Percentiles rank a stretch among this genome's conserved stretches.
These are phyloP conservation scores for Eupristina koningsbergeri DNA, from an alignment of 1,140 invertebrate genomes.

Conservation along the genomic window DNA sequence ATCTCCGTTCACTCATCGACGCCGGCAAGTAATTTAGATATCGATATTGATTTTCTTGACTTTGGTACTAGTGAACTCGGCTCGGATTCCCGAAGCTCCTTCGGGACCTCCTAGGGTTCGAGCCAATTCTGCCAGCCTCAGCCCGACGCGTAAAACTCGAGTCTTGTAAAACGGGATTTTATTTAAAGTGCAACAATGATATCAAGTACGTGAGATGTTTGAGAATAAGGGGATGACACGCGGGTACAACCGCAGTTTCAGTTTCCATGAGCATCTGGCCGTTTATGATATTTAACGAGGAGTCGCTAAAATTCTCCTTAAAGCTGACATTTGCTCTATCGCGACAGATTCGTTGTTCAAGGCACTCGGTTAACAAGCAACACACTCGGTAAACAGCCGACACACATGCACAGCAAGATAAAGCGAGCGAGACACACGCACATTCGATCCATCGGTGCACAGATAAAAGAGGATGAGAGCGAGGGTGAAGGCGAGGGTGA, in stretches of 20 bases:
- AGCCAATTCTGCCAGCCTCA: background rate
- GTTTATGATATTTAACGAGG: background rate
- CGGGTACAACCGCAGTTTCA: no score
- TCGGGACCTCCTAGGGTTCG: background rate
- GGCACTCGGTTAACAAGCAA: background rate
- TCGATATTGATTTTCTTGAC: background rate
- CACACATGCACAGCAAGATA: conserved; percentile 10
- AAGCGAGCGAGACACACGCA: background rate
- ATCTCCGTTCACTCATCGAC: background rate
- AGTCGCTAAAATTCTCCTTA: background rate
- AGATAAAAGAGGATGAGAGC: background rate
- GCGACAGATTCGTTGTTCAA: conserved; percentile 22
- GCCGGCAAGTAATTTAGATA: background rate
- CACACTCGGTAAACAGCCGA: background rate
- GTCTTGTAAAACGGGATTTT: background rate
- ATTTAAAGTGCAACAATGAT: background rate
- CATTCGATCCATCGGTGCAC: background rate
- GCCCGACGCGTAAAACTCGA: background rate
- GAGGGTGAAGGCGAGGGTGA: background rate
- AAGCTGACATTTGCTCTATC: background rate
- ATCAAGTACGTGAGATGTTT: no score
- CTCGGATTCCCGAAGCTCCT: background rate
- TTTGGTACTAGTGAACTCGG: background rate
- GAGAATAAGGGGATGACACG: no score
- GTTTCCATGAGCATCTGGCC: background rate